Evolutionary conservation across 2,888 invertebrate genomes (phyloP), one percentile per base, ranked within the genome.

Genomic region (Petrolisthes cinctipes): DNA sequence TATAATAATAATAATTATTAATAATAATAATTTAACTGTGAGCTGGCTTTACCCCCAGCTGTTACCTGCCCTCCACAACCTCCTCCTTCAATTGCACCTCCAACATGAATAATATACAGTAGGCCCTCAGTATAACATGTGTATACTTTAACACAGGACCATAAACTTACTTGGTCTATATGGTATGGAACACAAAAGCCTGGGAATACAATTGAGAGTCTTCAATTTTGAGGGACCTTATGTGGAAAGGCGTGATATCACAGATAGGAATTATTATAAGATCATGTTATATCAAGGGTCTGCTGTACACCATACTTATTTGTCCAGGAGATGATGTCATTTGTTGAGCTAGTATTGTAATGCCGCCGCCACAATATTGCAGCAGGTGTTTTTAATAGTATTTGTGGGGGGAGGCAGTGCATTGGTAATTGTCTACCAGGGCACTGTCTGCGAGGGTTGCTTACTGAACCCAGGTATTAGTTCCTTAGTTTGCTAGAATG

Each of bases 401-500:
- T 71, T 71, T 71, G 11, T 71, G 66, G 61, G 56, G 56, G 56
- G 71, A 71, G 61, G 61, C 66, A 66, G 83, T 61, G 57, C 73
- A 61, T 78, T 75, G 73, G 56, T 37, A 37, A 37, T 37, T 37
- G 37, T 37, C 37, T 37, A 37, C 37, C 51, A 78, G 53, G 85
- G 80, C 71, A 71, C 73, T 51, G 53, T n/a, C 20, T 11, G 17
- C 6, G n/a, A 71, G 71, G 23, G 81, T 53, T 71, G 82, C 82
- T 57, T 56, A 76, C 54, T 75, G 82, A 75, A 86, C 61, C 81
- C 81, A 87, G 87, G 87, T 87, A 80, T 87, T 87, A 87, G 87
- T 87, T 87, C 87, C 87, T 87, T 87, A 87, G 87, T 87, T 87
- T 87, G 83, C 84, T 87, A 86, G 86, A 68, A 82, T 56, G 53